phyloP scores from a whole-genome alignment of 2,797 vertebrate species.

The Paguma larvata region DNA sequence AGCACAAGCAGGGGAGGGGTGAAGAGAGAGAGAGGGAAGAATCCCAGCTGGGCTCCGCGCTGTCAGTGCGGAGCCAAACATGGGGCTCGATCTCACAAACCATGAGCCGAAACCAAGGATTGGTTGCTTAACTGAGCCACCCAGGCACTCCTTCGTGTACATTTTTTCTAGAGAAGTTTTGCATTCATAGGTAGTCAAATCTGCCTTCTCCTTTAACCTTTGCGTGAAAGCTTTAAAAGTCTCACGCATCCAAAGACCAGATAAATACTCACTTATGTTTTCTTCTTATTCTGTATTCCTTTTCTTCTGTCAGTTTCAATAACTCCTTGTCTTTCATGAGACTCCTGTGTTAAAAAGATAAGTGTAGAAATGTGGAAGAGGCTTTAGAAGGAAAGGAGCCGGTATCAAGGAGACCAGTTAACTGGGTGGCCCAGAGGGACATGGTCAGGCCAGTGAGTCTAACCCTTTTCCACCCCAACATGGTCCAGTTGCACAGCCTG shows the following conservation, averaged over 20 bases:
- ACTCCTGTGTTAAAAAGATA: not conserved
- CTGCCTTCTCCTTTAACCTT: conserved; percentile 49
- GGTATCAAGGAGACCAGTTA: not conserved
- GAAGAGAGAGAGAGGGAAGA: too few relatives aligned
- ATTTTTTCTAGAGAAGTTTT: conserved; percentile 21
- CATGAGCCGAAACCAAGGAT: too few relatives aligned
- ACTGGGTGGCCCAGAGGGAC: not conserved
- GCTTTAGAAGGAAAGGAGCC: not conserved
- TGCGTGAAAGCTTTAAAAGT: not conserved
- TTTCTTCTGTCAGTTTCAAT: conserved; percentile 39
- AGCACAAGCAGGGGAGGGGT: too few relatives aligned
- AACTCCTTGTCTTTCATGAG: not conserved
- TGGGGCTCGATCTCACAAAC: too few relatives aligned
- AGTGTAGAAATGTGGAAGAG: not conserved
- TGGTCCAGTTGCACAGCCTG: not conserved
- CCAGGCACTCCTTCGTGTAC: not conserved
- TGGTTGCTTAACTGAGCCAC: too few relatives aligned
- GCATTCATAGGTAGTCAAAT: not conserved
- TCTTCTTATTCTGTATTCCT: not conserved
- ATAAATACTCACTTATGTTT: not conserved
- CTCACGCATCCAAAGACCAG: not conserved
- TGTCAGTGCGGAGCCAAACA: too few relatives aligned
- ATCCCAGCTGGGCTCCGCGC: too few relatives aligned
- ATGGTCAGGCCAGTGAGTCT: not conserved
- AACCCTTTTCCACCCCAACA: not conserved